Percentiles rank a stretch among this genome's conserved stretches.
Conservation (phyloP, 2,113 vertebrate genomes). For the Hippocampus comes region DNA sequence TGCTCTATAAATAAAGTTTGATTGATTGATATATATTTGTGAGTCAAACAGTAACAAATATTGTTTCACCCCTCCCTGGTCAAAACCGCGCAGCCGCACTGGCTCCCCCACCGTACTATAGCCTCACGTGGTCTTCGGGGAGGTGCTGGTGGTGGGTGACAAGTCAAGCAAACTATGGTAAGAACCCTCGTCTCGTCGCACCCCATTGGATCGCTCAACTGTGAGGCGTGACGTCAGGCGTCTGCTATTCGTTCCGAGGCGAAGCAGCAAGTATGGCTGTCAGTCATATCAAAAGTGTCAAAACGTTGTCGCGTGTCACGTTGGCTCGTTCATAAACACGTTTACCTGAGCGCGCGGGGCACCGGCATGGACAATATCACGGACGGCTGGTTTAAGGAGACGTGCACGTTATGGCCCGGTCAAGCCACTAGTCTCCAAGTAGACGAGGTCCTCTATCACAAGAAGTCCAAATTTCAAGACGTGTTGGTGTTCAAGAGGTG, state of each 20-base stretch:
- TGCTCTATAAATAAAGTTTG: too few species aligned
- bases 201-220: constrained; percentile 12
- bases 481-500: constrained; percentile 92
- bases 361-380: constrained; percentile 75
- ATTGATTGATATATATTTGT: too few species aligned
- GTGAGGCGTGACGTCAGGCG: not conserved
- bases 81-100: constrained; percentile 2
- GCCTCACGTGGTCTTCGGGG: constrained; percentile 19
- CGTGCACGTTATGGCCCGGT: constrained; percentile 87
- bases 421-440: constrained; percentile 91
- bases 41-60: too few species aligned
- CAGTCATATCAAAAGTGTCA: constrained; percentile 7
- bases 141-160: not conserved
- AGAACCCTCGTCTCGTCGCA: not conserved
- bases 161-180: constrained; percentile 49
- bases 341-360: constrained; percentile 4
- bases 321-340: constrained; percentile 24
- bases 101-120: too few species aligned
- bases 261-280: constrained; percentile 24
- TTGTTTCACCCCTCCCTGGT: too few species aligned
- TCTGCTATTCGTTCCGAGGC: not conserved
- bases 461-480: constrained; percentile 88
- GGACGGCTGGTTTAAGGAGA: constrained; percentile 94
- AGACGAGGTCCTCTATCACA: constrained; percentile 84
- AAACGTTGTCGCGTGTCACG: constrained; percentile 18